Base-by-base conservation (phyloP, 2,797 vertebrate species). In the Enteromius viviparus region DNA sequence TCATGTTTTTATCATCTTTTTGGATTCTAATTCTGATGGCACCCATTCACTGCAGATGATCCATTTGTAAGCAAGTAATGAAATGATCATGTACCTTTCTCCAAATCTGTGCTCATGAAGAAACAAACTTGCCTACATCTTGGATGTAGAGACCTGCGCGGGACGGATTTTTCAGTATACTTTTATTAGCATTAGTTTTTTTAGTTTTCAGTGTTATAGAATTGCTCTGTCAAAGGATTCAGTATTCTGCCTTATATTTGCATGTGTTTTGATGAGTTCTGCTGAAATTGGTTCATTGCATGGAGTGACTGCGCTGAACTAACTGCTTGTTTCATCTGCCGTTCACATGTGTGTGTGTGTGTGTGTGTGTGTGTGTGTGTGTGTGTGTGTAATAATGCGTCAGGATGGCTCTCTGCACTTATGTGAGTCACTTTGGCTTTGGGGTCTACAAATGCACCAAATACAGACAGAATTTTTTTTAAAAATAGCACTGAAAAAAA, bases 401-500 rank as follows among this genome's bases (percentile, higher is more conserved):
- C 12, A 79, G 23, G 64, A 81, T 77, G 49, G 76, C 26, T 62
- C 21, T 69, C 26, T 32, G n/a, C 58, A 21, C 55, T 68, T 77
- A 21, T 71, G 19, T 68, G 68, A 49, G 86, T 68, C 79, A 74
- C 45, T 68, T 47, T 76, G 62, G 45, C 64, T 60, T 45, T 66
- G 71, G 49, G 71, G 65, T 81, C 65, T 62, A 78, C 81, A 83
- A 78, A 81, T 85, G 77, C 78, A 82, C 82, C 29, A 72, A 83
- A 89, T 75, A 65, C 71, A 76, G 75, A 49, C 75, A 49, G 62
- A 32, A 53, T 11, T 21, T 21, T 60, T 76, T 83, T 40, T 6
- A 85, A 88, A 88, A 86, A 86, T 87, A 87, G 45, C 78, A 62
- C 75, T 47, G 32, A 51, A 83, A 66, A 53, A 74, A 15, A 62